Base-by-base conservation (phyloP, 2,797 vertebrate species). In the Brachyalestes nurse region DNA sequence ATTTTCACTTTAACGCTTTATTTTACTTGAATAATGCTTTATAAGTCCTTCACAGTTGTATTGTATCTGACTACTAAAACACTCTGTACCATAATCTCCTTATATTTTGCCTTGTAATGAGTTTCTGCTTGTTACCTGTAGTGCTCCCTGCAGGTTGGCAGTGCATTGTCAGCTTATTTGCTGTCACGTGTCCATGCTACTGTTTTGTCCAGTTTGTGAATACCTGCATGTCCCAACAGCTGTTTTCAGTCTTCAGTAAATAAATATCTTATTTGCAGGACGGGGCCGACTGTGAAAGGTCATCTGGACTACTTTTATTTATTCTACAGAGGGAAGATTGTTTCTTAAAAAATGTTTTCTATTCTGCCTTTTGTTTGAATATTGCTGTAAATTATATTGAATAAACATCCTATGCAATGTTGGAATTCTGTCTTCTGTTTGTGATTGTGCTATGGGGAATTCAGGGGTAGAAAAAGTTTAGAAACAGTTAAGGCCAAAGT, bases 381-480 rank as follows among this genome's bases (percentile, higher is more conserved):
- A 53, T 89, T 72, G 85, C 69, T 85, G 66, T 86, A 72, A 82
- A 47, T 90, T 64, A 57, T 87, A 85, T 60, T 86, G 34, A 93
- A 93, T 93, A 93, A 94, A 94, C 82, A 82, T 88, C 77, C 91
- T 94, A 94, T 95, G 94, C 93, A 94, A 93, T 82, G 12, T 9
- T 66, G 7, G 58, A 42, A 51, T 69, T 12, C 25, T 38, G 1
- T 79, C 25, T 10, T 82, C 16, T 72, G 2, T 77, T 83, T 23
- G 38, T 81, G 47, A 13, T 45, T 45, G 42, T 12, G 0, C 13
- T 51, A 51, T 51, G 47, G 13, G 16, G 47, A 51, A 51, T 51
- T 51, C 16, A 51, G 47, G 10, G 47, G 12, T 4, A 14, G 47
- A 51, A 1, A 28, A n/a, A 17, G 49, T 57, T 4, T 19, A 55